Conservation (phyloP, 2,113 vertebrate genomes). For the Corythaeola cristata region DNA sequence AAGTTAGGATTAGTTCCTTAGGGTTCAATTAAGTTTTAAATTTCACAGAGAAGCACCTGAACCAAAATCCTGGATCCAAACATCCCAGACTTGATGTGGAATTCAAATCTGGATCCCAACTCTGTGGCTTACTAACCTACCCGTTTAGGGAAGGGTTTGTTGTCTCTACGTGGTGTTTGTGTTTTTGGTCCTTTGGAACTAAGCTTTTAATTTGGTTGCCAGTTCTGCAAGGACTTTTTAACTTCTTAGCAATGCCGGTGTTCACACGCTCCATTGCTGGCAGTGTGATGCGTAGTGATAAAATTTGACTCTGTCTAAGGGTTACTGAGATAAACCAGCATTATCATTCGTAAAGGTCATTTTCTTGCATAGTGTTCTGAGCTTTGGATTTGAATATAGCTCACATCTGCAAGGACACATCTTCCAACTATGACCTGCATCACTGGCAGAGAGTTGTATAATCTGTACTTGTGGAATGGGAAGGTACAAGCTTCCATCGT, state of each 20-base stretch:
- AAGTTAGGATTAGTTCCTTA: slow-evolving; percentile 48
- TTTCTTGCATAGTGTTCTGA: slow-evolving; percentile 49
- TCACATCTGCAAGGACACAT: slow-evolving; percentile 46
- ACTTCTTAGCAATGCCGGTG: slow-evolving; percentile 30
- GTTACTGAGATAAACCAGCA: slow-evolving; percentile 64
- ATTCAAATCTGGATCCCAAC: slow-evolving; percentile 55
- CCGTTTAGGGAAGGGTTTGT: slow-evolving; percentile 23
- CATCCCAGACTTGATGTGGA: slow-evolving; percentile 41
- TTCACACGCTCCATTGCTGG: slow-evolving; percentile 50
- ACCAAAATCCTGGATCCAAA: slow-evolving; percentile 64
- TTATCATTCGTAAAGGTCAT: slow-evolving; percentile 38
- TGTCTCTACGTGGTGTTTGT: slow-evolving; percentile 39
- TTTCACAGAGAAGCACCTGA: slow-evolving; percentile 65
- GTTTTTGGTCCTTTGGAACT: slow-evolving; percentile 65
- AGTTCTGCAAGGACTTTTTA: slow-evolving; percentile 59
- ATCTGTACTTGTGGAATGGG: slow-evolving; percentile 53
- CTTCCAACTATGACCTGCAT: slow-evolving; percentile 66
- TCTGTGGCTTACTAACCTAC: slow-evolving; percentile 62
- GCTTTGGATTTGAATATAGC: slow-evolving; percentile 22
- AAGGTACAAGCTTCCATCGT: slow-evolving; percentile 40
- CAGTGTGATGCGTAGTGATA: slow-evolving; percentile 55
- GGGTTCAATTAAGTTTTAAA: slow-evolving; percentile 41
- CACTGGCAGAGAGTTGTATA: slow-evolving; percentile 60
- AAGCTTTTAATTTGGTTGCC: slow-evolving; percentile 56
- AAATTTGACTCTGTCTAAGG: slow-evolving; percentile 73